Evolutionary conservation across 2,113 vertebrate genomes (phyloP).

Genomic region (Salvator merianae): DNA sequence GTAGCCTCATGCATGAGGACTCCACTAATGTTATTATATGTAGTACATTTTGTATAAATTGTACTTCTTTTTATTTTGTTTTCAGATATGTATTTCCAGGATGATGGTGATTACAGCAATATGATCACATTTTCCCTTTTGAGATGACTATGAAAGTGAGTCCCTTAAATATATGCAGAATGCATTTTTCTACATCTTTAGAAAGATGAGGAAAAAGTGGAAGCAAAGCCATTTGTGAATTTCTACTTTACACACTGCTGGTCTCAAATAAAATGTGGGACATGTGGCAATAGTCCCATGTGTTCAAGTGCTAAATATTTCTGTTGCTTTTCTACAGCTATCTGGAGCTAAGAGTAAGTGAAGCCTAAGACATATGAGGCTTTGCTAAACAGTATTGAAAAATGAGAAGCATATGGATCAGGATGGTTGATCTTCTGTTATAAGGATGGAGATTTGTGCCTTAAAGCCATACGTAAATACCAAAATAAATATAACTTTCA

Average conservation of each 20-base stretch:
- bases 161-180: neutral
- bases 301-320: fast-evolving
- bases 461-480: fast-evolving
- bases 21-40: too few relatives aligned
- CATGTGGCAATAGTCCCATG: neutral
- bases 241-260: conserved; percentile 7
- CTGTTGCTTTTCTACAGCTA: neutral
- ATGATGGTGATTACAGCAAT: neutral
- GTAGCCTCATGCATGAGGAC: too few relatives aligned
- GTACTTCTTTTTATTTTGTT: too few relatives aligned
- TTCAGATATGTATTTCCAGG: too few relatives aligned
- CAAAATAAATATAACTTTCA: neutral
- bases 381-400: neutral
- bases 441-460: neutral
- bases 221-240: conserved; percentile 34
- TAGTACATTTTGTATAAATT: neutral
- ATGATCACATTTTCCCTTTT: neutral
- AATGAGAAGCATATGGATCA: neutral
- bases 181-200: conserved; percentile 19
- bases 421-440: neutral
- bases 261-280: conserved; percentile 2
- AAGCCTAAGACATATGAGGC: neutral
- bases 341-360: neutral
- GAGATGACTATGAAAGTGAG: neutral
- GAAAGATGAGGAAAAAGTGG: neutral